Base-by-base conservation (phyloP, 2,113 vertebrate species). In the Pluvianellus socialis region DNA sequence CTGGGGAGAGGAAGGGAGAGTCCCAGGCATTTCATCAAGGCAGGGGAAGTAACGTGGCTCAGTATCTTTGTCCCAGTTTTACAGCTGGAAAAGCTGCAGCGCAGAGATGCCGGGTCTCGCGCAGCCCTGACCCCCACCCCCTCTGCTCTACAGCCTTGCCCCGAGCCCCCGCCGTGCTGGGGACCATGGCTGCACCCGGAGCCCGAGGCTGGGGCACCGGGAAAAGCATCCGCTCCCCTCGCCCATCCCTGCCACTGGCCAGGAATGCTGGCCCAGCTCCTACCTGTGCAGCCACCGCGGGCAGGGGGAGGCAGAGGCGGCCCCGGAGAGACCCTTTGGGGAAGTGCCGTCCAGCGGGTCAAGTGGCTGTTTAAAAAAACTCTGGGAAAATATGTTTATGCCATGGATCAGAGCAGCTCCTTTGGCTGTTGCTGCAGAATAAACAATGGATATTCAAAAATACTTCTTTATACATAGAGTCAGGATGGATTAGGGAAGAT, bases 371-470 rank as follows among this genome's bases (percentile, higher is more conserved):
- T 96, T 81, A 53, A 82, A 90, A 90, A 94, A 92, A 81, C 81
- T 66, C 79, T 82, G 91, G 93, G 79, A 94, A 92, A 95, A 67
- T 35, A 30, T 93, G 88, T 88, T 92, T 88, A 15, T 72, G 44
- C 38, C 79, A 10, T 2, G 13, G 71, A 79, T 71, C 70, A 59
- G 91, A 82, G 86, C 82, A 30, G 56, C 91, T 90, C 47, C 86
- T 75, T 28, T 67, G 94, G 88, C 93, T 82, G 82, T 28, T 20
- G 74, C 74, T 85, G 0, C 74, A 45, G 94, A 35, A n/a, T 81
- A 82, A 93, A 92, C 93, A 94, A 66, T 24, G 91, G 79, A 17
- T 50, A 55, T 86, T 96, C 86, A 50, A 88, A 96, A 94, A 92
- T 53, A 55, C 19, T 58, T 66, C 75, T 79, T 63, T 71, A 16